Evolutionary conservation across 1,140 invertebrate genomes (phyloP).

Genomic region (Euwallacea fornicatus): DNA sequence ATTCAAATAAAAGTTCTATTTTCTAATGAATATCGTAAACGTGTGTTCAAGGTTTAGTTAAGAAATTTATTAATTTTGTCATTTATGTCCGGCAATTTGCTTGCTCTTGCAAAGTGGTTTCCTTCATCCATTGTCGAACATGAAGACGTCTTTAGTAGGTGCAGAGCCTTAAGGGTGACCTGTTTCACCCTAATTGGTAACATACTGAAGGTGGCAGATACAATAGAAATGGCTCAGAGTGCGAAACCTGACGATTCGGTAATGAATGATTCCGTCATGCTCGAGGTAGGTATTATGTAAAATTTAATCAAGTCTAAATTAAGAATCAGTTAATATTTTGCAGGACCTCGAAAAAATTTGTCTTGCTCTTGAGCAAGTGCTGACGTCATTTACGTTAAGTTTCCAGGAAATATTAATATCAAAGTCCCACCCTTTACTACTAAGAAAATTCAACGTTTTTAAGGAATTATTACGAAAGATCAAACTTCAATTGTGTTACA

Average conservation of each 20-base stretch:
- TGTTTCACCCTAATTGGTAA: conserved; percentile 18
- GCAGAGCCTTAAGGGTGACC: conserved; percentile 42
- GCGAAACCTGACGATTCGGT: neutral
- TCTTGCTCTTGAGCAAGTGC: conserved; percentile 31
- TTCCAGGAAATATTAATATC: conserved; percentile 30
- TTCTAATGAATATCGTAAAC: too few species aligned
- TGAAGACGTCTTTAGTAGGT: conserved; percentile 39
- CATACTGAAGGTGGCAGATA: neutral
- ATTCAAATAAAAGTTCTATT: too few species aligned
- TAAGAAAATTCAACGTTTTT: conserved; percentile 44
- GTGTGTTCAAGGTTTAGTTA: too few species aligned
- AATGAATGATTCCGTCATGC: neutral
- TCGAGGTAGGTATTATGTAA: conserved; percentile 5
- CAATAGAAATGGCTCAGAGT: neutral
- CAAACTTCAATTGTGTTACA: conserved; percentile 49
- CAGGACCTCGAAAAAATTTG: conserved; percentile 44
- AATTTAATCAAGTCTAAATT: conserved; percentile 11
- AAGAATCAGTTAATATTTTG: neutral
- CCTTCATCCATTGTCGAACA: conserved; percentile 44
- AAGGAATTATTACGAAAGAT: conserved; percentile 45
- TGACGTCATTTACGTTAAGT: conserved; percentile 32
- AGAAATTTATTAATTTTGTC: too few species aligned
- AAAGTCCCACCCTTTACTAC: conserved; percentile 17
- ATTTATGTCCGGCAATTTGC: conserved; percentile 46
- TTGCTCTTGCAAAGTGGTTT: conserved; percentile 50